These are phyloP conservation scores for Drosophila nr. perissopoda DNA, from an alignment of 2,888 invertebrate genomes.

Conservation along the genomic window DNA sequence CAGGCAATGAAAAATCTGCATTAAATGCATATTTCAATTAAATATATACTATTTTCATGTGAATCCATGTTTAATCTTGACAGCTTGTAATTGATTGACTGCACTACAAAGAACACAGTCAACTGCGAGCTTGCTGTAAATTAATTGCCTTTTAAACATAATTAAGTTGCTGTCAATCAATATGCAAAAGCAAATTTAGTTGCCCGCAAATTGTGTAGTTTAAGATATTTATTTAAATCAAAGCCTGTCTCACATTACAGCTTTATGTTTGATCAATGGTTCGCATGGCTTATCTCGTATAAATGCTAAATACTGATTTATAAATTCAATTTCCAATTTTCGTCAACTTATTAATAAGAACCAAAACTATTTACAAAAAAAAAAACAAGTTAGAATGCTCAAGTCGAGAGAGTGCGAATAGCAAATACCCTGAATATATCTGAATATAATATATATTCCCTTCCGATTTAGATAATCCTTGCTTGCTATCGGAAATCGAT, in stretches of 20 bases:
- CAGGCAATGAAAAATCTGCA: conserved; percentile 19
- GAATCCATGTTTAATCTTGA: not conserved
- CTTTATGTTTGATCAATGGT: not conserved
- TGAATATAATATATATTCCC: too few relatives aligned
- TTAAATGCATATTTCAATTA: conserved; percentile 15
- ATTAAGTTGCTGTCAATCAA: conserved; percentile 1
- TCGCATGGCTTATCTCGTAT: not conserved
- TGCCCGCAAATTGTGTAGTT: not conserved
- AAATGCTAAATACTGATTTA: conserved; percentile 1
- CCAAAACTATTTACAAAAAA: not conserved
- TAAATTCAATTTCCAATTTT: not conserved
- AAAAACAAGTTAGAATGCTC: not conserved
- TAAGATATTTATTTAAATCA: not conserved
- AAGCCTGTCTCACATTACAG: not conserved
- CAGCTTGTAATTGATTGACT: conserved; percentile 1
- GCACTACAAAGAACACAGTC: not conserved
- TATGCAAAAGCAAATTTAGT: not conserved
- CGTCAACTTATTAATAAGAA: not conserved
- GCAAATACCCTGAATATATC: not conserved
- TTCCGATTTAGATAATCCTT: not conserved
- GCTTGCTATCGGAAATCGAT: not conserved
- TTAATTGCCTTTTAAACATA: not conserved
- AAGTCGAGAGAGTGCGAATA: not conserved
- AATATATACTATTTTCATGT: not conserved
- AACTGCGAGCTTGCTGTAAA: not conserved